Conservation (phyloP, 2,797 vertebrate species). For the Dipus sagitta region DNA sequence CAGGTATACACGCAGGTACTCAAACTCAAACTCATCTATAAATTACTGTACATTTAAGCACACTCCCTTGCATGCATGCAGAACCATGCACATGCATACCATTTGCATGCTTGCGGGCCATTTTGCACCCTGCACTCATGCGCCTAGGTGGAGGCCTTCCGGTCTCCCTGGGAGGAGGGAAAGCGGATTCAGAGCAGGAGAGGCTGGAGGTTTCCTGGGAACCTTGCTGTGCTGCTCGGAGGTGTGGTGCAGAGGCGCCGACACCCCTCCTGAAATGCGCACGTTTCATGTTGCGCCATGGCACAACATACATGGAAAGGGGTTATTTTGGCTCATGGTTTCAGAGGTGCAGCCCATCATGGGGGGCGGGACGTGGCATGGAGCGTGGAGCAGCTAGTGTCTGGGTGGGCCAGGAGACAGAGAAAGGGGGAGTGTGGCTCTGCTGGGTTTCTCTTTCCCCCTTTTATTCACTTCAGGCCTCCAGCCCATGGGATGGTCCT, state of each 20-base stretch:
- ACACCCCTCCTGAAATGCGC: not conserved
- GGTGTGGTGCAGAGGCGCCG: not conserved
- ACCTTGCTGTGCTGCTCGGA: not conserved
- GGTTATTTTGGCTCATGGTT: not conserved
- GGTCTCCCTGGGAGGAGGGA: not conserved
- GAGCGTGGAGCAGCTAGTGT: not conserved
- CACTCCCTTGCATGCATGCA: not conserved
- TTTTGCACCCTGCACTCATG: not conserved
- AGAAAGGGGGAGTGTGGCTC: fast-evolving
- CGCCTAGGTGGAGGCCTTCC: not conserved
- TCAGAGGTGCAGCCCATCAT: not conserved
- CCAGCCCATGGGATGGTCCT: too few relatives aligned
- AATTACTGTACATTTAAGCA: too few relatives aligned
- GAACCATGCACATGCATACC: not conserved
- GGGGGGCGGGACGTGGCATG: too few relatives aligned
- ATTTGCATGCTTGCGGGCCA: not conserved
- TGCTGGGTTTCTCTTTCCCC: not conserved
- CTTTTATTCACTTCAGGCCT: not conserved
- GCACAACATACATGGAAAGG: not conserved
- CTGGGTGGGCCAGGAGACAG: not conserved
- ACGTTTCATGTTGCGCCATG: not conserved
- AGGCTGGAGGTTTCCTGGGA: too few relatives aligned
- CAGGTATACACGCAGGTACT: not conserved
- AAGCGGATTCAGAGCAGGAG: not conserved
- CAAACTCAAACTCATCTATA: too few relatives aligned